These are phyloP conservation scores for Ascidia mentula DNA, from an alignment of 23 tunicate genomes.

Conservation along the genomic window DNA sequence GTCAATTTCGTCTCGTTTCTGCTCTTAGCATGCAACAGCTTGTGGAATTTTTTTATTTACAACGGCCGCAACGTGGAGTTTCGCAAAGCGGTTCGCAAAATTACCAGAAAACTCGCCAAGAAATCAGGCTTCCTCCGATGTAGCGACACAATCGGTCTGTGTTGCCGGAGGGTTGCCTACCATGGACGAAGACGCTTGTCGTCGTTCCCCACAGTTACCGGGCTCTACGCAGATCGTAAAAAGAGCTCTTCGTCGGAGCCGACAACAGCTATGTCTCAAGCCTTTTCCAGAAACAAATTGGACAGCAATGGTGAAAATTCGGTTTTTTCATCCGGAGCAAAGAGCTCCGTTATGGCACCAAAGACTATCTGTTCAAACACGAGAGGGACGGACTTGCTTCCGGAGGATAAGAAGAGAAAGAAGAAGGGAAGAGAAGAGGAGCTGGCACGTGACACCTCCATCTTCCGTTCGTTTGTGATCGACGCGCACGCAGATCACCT, in stretches of 20 bases:
- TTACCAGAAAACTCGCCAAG: not conserved
- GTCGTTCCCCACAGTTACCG: not conserved
- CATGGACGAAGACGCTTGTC: not conserved
- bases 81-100: not conserved
- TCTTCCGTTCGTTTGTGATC: not conserved
- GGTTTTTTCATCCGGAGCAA: not conserved
- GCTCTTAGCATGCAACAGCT: constrained; percentile 13
- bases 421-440: not conserved
- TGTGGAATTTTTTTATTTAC: constrained; percentile 14
- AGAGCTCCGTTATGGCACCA: not conserved
- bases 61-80: constrained; percentile 19
- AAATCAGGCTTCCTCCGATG: not conserved
- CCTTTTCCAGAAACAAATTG: not conserved
- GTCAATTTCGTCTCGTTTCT: not conserved
- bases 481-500: not conserved
- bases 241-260: no score
- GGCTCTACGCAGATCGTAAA: not conserved
- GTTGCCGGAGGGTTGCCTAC: not conserved
- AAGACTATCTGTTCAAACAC: not conserved
- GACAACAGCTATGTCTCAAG: not conserved
- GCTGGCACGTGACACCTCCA: not conserved
- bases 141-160: not conserved
- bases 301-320: not conserved
- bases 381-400: not conserved
- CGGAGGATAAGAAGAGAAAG: not conserved